These are phyloP conservation scores for Fringilla coelebs DNA, from an alignment of 2,797 vertebrate genomes.

Conservation along the genomic window DNA sequence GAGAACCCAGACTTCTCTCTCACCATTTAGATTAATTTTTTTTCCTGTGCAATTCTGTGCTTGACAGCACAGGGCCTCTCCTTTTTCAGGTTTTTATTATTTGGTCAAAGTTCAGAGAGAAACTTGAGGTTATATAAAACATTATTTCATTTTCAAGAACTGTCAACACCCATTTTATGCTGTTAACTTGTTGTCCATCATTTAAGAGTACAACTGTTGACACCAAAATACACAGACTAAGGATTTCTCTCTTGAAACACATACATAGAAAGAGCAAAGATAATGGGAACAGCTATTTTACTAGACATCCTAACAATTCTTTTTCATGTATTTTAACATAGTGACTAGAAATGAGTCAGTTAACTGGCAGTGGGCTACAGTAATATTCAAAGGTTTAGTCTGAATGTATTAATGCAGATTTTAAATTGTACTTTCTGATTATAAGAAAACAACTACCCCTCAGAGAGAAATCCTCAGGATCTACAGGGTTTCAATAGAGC, in stretches of 20 bases:
- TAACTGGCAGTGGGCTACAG: not conserved
- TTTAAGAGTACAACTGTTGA: constrained; percentile 55
- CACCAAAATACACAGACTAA: constrained; percentile 59
- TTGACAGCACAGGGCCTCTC: constrained; percentile 69
- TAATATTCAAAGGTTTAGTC: not conserved
- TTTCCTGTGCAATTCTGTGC: constrained; percentile 60
- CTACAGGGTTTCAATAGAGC: not conserved
- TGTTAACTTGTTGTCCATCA: constrained; percentile 75
- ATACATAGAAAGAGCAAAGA: not conserved
- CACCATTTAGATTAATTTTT: constrained; percentile 74
- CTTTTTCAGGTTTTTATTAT: constrained; percentile 59
- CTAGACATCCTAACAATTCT: not conserved
- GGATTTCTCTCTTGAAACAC: constrained; percentile 42
- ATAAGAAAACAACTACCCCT: not conserved
- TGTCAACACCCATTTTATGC: constrained; percentile 65
- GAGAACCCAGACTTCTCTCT: constrained; percentile 72
- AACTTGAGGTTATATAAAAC: constrained; percentile 67
- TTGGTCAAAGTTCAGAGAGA: constrained; percentile 75
- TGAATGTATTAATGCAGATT: not conserved
- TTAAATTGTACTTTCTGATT: not conserved
- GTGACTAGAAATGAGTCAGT: not conserved
- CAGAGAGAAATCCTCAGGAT: not conserved
- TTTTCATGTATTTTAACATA: constrained; percentile 3
- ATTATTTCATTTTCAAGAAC: constrained; percentile 75
- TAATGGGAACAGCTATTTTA: constrained; percentile 47